Conservation (phyloP, 2,888 invertebrate genomes). For the Andrena hattorfiana region DNA sequence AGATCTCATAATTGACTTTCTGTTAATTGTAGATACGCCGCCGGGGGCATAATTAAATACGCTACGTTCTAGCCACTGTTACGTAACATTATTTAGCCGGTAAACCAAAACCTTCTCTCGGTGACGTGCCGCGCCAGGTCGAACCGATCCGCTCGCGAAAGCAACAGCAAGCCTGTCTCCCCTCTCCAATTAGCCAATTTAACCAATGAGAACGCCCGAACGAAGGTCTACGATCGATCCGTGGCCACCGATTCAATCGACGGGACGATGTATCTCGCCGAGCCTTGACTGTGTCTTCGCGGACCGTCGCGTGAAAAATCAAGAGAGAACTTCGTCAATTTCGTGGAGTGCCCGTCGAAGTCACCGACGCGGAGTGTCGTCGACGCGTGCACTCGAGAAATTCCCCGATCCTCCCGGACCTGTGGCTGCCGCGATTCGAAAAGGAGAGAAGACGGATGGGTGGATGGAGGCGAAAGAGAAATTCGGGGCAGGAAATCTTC, state of each 20-base stretch:
- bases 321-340: slow-evolving; percentile 61
- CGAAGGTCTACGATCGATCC: neutral
- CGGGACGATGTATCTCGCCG: slow-evolving; percentile 45
- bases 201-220: neutral
- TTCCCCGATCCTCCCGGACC: slow-evolving; percentile 53
- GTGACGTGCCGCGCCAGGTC: slow-evolving; percentile 33
- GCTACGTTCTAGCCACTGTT: slow-evolving; percentile 66
- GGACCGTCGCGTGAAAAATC: slow-evolving; percentile 73
- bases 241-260: slow-evolving; percentile 20
- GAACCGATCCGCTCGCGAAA: slow-evolving; percentile 28
- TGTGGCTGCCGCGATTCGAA: neutral
- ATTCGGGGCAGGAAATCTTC: slow-evolving; percentile 20
- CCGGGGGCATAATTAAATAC: slow-evolving; percentile 75
- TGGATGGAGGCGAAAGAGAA: neutral
- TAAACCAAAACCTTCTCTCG: slow-evolving; percentile 33
- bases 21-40: slow-evolving; percentile 77
- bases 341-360: slow-evolving; percentile 80
- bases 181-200: too few relatives aligned
- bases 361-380: slow-evolving; percentile 68
- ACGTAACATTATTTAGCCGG: slow-evolving; percentile 60
- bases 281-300: slow-evolving; percentile 15
- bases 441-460: neutral
- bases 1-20: slow-evolving; percentile 80
- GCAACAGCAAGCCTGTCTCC: slow-evolving; percentile 10
- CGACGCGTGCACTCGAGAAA: slow-evolving; percentile 77